Percentiles rank a stretch among this genome's conserved stretches.
Evolutionary conservation across 1,140 invertebrate genomes (phyloP).

Genomic region (Globodera rostochiensis): DNA sequence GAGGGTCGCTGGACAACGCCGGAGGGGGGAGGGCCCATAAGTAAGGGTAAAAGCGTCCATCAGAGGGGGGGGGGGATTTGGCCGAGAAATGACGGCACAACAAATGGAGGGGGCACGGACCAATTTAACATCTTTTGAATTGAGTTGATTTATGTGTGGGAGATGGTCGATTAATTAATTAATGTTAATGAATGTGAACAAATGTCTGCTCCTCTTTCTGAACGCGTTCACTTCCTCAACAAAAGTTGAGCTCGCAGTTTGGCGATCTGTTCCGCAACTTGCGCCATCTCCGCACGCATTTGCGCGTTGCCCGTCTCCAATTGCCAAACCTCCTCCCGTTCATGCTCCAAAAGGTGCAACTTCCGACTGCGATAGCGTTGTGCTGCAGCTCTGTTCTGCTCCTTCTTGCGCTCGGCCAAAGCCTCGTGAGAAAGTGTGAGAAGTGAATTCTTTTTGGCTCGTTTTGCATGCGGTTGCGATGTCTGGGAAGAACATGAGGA

Average conservation of each 20-base stretch:
- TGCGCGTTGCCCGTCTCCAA: slow-evolving; percentile 48
- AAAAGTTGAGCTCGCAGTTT: slow-evolving; percentile 47
- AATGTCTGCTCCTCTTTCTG: slow-evolving; percentile 1
- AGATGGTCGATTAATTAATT: not conserved
- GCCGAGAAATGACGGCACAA: not conserved
- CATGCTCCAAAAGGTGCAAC: slow-evolving; percentile 38
- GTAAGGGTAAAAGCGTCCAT: not conserved
- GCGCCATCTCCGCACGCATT: slow-evolving; percentile 40
- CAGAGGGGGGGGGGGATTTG: not conserved
- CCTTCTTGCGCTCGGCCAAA: slow-evolving; percentile 56
- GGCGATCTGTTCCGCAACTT: slow-evolving; percentile 51
- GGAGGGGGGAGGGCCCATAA: not conserved
- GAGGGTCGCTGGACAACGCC: not conserved
- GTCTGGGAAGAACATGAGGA: too few relatives aligned
- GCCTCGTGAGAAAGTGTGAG: slow-evolving; percentile 41
- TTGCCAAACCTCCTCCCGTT: slow-evolving; percentile 32
- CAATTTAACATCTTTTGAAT: not conserved
- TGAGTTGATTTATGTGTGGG: not conserved
- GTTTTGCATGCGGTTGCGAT: slow-evolving; percentile 28
- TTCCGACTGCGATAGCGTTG: slow-evolving; percentile 53
- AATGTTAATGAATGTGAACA: not conserved
- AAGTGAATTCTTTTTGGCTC: slow-evolving; percentile 54
- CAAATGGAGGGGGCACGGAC: not conserved
- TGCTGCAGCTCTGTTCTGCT: slow-evolving; percentile 60
- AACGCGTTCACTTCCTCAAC: not conserved